Evolutionary conservation across 1,140 invertebrate species (phyloP).

Genomic region (Schmidtea mediterranea): DNA sequence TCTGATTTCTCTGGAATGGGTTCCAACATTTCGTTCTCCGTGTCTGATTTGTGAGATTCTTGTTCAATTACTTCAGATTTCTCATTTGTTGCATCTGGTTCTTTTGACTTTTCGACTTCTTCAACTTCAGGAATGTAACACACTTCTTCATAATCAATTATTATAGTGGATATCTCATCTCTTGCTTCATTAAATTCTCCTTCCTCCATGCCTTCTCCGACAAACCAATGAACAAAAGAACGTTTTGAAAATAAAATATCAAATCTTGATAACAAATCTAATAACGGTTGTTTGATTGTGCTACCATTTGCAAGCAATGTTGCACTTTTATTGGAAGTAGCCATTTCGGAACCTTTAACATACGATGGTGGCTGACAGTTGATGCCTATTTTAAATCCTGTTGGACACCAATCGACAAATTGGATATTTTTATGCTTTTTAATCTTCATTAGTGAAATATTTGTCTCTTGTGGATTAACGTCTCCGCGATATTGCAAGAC

Average conservation of each 20-base stretch:
- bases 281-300: neutral
- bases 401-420: constrained; percentile 12
- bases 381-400: constrained; percentile 16
- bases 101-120: constrained; percentile 2
- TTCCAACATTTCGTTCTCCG: too few species aligned
- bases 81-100: too few species aligned
- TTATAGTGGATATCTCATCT: constrained; percentile 13
- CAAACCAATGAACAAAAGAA: constrained; percentile 17
- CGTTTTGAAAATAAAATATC: constrained; percentile 9
- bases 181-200: constrained; percentile 15
- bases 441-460: constrained; percentile 49
- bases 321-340: constrained; percentile 14
- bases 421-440: constrained; percentile 16
- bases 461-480: constrained; percentile 42
- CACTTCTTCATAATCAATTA: constrained; percentile 13
- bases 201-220: constrained; percentile 7
- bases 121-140: constrained; percentile 7
- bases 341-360: constrained; percentile 17
- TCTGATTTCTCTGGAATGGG: too few species aligned
- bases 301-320: neutral
- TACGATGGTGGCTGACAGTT: constrained; percentile 17
- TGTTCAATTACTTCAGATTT: too few species aligned
- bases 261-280: constrained; percentile 15
- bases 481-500: constrained; percentile 10
- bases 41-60: too few species aligned